These are phyloP conservation scores for Oreochromis spilurus DNA, from an alignment of 2,113 vertebrate genomes.

Conservation along the genomic window DNA sequence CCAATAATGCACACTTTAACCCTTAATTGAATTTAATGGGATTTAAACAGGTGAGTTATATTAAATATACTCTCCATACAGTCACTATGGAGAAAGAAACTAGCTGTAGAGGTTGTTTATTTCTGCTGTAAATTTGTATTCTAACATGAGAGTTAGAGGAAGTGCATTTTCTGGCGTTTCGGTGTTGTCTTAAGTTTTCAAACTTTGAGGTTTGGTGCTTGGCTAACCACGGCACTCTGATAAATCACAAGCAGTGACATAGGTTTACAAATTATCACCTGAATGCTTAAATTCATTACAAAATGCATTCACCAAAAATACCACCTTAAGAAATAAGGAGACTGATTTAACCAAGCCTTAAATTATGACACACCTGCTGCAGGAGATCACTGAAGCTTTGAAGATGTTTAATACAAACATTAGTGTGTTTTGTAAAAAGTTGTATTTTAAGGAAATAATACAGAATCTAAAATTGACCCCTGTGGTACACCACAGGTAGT, in stretches of 20 bases:
- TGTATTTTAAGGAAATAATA: neutral
- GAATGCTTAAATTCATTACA: neutral
- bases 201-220: neutral
- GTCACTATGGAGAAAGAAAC: neutral
- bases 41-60: neutral
- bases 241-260: neutral
- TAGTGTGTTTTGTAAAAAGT: neutral
- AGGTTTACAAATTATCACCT: neutral
- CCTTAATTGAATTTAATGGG: neutral
- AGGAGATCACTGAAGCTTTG: neutral
- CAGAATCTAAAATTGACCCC: neutral
- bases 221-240: neutral
- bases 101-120: neutral
- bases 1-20: neutral
- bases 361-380: neutral
- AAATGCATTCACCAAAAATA: neutral
- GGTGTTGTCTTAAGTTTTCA: neutral
- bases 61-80: neutral
- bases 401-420: neutral
- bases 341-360: neutral
- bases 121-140: neutral
- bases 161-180: neutral
- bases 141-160: neutral
- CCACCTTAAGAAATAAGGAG: neutral
- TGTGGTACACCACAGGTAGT: neutral